phyloP scores from a whole-genome alignment of 2,888 invertebrate species.

The Mesorhabditis spiculigera region DNA sequence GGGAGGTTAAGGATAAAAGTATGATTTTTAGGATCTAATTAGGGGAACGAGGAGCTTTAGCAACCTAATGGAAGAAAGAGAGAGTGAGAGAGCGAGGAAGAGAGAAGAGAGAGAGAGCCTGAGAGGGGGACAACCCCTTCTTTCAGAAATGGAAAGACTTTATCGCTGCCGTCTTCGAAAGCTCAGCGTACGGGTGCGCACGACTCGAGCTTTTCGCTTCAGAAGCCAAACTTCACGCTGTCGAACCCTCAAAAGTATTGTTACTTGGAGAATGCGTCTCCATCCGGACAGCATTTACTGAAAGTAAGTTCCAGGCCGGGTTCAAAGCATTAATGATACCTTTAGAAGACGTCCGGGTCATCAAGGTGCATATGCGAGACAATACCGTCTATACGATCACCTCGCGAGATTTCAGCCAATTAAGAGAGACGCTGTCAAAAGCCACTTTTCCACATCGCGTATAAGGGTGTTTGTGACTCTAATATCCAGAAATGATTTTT shows the following conservation, averaged over 20 bases:
- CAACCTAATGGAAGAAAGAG: no score
- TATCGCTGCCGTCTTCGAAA: neutral
- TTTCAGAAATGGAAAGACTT: conserved; percentile 4
- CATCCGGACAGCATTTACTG: neutral
- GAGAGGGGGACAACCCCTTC: no score
- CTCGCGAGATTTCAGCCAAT: neutral
- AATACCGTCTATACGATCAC: neutral
- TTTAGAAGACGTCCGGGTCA: neutral
- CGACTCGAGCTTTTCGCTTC: neutral
- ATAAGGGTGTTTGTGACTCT: no score
- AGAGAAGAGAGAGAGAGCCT: no score
- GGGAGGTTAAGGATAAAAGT: no score
- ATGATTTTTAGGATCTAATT: no score
- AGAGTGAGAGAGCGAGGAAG: no score
- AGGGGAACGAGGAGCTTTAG: no score
- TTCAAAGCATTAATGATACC: no score
- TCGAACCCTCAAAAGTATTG: neutral
- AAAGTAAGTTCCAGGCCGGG: neutral
- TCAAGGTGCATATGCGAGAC: neutral
- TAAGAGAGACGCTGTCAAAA: neutral
- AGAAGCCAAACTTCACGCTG: neutral
- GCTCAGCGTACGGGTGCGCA: neutral
- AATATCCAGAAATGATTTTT: neutral
- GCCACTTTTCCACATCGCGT: neutral
- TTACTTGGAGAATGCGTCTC: neutral